Evolutionary conservation across 2,888 invertebrate genomes (phyloP), one percentile per base, ranked within the genome.

Genomic region (Drosophila multiciliata): DNA sequence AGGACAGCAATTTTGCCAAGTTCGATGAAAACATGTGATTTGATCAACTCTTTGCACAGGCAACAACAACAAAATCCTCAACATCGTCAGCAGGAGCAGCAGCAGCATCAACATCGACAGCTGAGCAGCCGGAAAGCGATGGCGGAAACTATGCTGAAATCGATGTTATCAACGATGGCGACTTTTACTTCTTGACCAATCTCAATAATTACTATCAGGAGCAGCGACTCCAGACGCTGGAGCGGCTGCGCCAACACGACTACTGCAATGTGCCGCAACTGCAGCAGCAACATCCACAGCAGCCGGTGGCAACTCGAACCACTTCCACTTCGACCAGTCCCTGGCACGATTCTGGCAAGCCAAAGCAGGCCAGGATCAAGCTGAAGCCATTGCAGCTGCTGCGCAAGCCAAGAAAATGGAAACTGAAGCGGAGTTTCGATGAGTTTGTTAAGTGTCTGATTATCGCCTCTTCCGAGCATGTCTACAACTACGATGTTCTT

Each of bases 21-120:
- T 93, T 93, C 76, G 93, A 93, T 90, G 93, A 93, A 92, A 93
- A 93, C 78, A 93, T 93, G 93, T 93, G 93, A 93, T 93, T 93
- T 93, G 92, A 91, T 87, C 88, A 91, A 90, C 83, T 90, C 48
- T 91, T 91, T 80, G 87, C 91, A 66, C 81, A 86, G 78, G 84
- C 84, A 42, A 68, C 82, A 62, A 52, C 17, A 50, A 8, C 26
- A 26, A 48, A 29, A 29, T 6, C 42, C 11, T 5, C 48, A 26
- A 15, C 26, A 23, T 7, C 23, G 4, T 4, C 48, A 48, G 1
- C 15, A 48, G 8, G 12, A 23, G 15, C 45, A 15, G 49, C 26
- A 45, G 90, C 84, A 42, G 63, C 79, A 63, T 38, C 29, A 8
- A 15, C 0, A 40, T 7, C 36, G 26, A 48, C 29, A 38, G 15